Evolutionary conservation across 1,140 invertebrate genomes (phyloP), one percentile per base, ranked within the genome.

Genomic region (Lamellibrachia luymesi): DNA sequence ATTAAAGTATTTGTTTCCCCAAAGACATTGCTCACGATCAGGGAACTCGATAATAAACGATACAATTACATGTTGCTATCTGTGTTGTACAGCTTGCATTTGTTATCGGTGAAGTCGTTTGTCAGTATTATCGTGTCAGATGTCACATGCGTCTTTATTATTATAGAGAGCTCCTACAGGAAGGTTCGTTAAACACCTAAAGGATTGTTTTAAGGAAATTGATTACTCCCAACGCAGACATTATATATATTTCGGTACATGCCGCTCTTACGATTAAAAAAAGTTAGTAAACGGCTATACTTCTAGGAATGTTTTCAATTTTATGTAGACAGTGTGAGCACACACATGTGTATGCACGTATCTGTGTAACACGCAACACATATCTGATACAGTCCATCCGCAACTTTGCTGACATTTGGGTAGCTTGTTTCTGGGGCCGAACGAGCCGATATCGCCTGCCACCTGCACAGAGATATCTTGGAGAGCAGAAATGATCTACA

Each of bases 31-130:
- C 64, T 4, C 64, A 4, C 64, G 64, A 22, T 80, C 7, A 22
- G 64, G 64, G 64, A 80, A 80, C 17, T 80, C 2, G 7, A 17
- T 80, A 80, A 80, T 80, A 80, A 80, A 80, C 64, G 13, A 80
- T 22, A 80, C 64, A 56, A 17, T 17, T 56, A 56, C 17, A 50
- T 91, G 91, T 25, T 17, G 91, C 22, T 50, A 50, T 91, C 91
- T 50, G 51, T 91, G 17, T 91, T 91, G 13, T n/a, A 91, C 51
- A 91, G 91, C 17, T 50, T 50, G 7, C 13, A n/a, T 50, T 91
- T 91, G 91, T 91, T 50, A 50, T 91, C 25, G 13, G 51, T n/a
- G 5, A 50, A 91, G 91, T 91, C 64, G 91, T 91, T 91, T 91
- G 51, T 91, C 10, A 91, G 13, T 25, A 50, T 25, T 91, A 91